Base-by-base conservation (phyloP, 2,888 invertebrate genomes). In the Polietes domitor region DNA sequence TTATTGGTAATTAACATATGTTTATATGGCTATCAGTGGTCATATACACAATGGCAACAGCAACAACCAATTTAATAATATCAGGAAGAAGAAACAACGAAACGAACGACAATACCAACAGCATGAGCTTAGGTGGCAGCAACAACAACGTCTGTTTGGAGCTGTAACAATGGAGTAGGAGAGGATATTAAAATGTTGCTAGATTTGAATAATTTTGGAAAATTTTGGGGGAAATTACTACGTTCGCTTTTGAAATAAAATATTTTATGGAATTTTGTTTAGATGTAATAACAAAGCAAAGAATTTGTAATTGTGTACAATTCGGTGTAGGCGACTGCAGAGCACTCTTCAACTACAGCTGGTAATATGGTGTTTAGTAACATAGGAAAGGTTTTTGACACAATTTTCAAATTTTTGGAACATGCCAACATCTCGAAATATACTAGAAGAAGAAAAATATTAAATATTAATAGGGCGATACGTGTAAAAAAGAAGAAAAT, bases 1-100 rank as follows among this genome's bases (percentile, higher is more conserved):
- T 71, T 53, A 70, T 77, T 41, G 32, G 17, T 71, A 79, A 82
- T 82, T 68, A 79, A 73, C 58, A 73, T 79, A 65, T 79, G 72
- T 68, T 70, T 73, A 72, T 41, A 68, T 47, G 37, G 71, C 72
- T 58, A 76, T 72, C 71, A 68, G 65, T 79, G 71, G 24, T 26
- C 4, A 53, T 12, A 37, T 12, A 70, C 70, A 74, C 50, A 55
- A 32, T 12, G 32, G 17, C 24, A 65, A 19, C 32, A 21, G 58
- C 43, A n/a, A 32, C 15, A 26, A 26, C 17, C 26, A 41, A 61
- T 50, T 79, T 75, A 71, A 75, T 74, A 37, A 61, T 73, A 80
- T 65, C 19, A 43, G 21, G 3, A 63, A 80, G 71, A 68, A 19
- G 7, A n/a, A 61, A 61, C 28, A 28, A 12, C 19, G 28, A 24